Evolutionary conservation across 2,888 invertebrate species (phyloP).

Genomic region (Salticus scenicus): DNA sequence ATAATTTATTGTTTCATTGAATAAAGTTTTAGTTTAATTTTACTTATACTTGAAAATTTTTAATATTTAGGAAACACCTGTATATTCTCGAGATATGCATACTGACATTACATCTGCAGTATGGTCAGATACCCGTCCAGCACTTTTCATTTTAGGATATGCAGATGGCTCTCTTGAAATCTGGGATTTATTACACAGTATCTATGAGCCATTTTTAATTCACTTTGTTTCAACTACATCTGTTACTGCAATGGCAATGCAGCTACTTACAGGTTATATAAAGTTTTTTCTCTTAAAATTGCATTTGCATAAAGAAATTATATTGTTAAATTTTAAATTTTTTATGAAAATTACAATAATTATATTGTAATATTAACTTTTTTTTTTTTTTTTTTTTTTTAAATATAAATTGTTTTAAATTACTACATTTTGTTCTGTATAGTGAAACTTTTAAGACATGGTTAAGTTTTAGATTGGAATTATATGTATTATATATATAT

Average conservation of each 20-base stretch:
- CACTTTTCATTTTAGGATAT: conserved; percentile 47
- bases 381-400: no score
- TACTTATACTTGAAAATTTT: background rate
- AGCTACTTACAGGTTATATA: conserved; percentile 32
- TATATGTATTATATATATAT: no score
- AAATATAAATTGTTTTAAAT: no score
- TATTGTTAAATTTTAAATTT: background rate
- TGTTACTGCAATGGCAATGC: conserved; percentile 31
- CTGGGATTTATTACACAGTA: conserved; percentile 39
- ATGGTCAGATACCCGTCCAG: conserved; percentile 56
- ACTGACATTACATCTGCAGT: conserved; percentile 36
- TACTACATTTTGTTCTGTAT: no score
- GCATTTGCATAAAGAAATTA: background rate
- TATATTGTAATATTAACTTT: background rate
- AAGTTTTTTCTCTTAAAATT: background rate
- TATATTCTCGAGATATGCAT: conserved; percentile 25
- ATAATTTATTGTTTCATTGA: no score
- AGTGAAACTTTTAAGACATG: no score
- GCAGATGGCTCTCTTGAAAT: conserved; percentile 56
- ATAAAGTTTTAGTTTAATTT: no score
- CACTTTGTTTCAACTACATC: conserved; percentile 43
- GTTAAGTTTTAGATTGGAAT: no score
- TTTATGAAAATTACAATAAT: background rate
- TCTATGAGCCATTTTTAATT: conserved; percentile 38
- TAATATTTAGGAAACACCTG: conserved; percentile 24